Evolutionary conservation across 2,797 vertebrate species (phyloP).

Genomic region (Urocyon cinereoargenteus): DNA sequence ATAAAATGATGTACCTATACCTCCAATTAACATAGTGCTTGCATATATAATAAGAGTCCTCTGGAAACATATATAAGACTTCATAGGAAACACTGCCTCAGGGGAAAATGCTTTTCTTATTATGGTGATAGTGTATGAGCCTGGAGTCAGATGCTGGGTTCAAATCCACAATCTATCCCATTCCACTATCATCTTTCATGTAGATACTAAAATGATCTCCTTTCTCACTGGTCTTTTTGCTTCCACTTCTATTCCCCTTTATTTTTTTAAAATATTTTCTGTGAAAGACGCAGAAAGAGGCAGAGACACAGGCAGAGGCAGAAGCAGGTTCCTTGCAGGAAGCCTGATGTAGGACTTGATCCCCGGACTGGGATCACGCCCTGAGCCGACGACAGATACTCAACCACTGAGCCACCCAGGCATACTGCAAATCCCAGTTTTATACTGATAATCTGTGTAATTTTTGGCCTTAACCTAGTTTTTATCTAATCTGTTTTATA

Average conservation of each 20-base stretch:
- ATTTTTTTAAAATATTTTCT: no score
- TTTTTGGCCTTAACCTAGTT: neutral
- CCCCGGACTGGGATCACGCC: no score
- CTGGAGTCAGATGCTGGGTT: neutral
- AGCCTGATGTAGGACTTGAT: no score
- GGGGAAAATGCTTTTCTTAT: neutral
- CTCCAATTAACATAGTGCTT: neutral
- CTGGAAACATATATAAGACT: neutral
- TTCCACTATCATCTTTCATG: no score
- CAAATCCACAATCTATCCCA: neutral
- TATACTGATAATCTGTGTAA: neutral
- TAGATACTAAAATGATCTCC: no score
- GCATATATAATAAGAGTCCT: accelerated
- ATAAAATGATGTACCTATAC: neutral
- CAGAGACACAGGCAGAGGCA: no score
- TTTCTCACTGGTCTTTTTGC: no score
- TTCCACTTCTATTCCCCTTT: no score
- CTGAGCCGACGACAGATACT: no score
- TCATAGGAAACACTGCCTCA: neutral
- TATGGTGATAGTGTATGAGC: neutral
- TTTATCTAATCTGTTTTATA: neutral
- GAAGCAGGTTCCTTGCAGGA: no score
- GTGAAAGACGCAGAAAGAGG: no score
- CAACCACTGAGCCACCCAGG: no score
- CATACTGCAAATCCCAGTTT: neutral